phyloP scores from a whole-genome alignment of 2,797 vertebrate genomes.

The Lepidocolaptes lacrymiger region DNA sequence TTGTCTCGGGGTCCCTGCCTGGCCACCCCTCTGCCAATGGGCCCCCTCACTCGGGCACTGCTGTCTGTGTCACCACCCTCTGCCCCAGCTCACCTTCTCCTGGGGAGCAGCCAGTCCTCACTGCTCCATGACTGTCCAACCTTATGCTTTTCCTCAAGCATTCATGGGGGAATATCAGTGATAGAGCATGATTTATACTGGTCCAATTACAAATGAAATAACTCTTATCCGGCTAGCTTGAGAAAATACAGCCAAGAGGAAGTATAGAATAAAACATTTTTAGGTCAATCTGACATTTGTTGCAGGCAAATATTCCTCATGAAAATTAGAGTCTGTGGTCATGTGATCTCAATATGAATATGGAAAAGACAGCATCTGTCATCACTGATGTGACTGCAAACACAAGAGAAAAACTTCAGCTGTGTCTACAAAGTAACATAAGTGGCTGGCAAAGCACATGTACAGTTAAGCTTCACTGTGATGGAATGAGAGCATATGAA shows the following conservation, averaged over 20 bases:
- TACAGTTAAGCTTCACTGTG: background rate
- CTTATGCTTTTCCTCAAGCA: background rate
- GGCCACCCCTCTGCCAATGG: rapidly evolving
- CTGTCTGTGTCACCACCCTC: background rate
- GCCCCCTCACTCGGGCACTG: background rate
- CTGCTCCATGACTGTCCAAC: background rate
- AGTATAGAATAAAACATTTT: background rate
- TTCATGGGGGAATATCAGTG: background rate
- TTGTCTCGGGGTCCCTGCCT: rapidly evolving
- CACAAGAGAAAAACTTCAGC: background rate
- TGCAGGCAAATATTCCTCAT: background rate
- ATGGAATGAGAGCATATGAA: background rate
- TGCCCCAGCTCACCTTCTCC: background rate
- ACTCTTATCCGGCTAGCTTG: background rate
- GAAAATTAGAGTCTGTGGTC: background rate
- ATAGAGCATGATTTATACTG: background rate
- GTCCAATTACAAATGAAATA: background rate
- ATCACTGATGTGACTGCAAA: background rate
- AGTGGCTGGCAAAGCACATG: background rate
- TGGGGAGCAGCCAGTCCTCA: background rate
- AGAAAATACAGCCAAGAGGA: background rate
- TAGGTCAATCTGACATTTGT: background rate
- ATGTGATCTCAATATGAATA: background rate
- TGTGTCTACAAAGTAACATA: background rate
- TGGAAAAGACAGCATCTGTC: background rate